Conservation (phyloP, 2,888 invertebrate species). For the Thelaira solivaga region DNA sequence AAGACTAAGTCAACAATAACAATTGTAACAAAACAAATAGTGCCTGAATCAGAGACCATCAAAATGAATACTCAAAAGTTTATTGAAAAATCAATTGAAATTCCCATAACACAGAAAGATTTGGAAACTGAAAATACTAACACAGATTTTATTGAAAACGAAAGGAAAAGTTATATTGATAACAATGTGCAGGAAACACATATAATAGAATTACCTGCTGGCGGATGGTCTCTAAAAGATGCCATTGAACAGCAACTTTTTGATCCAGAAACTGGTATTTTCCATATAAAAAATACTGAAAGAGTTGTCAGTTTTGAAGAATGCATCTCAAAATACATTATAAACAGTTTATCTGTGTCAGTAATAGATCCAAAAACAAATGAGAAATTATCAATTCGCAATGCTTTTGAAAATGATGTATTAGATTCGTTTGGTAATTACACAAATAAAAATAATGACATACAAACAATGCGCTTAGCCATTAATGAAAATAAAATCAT, state of each 20-base stretch:
- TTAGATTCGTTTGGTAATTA: conserved; percentile 89
- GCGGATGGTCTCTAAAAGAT: conserved; percentile 89
- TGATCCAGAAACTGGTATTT: conserved; percentile 89
- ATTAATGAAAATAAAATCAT: conserved; percentile 82
- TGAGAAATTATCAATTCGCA: conserved; percentile 82
- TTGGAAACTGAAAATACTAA: conserved; percentile 76
- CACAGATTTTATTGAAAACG: conserved; percentile 76
- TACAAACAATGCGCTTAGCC: conserved; percentile 83
- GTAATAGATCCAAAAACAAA: conserved; percentile 87
- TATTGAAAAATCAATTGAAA: conserved; percentile 74
- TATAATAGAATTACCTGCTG: conserved; percentile 87
- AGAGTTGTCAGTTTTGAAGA: conserved; percentile 90
- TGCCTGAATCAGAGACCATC: conserved; percentile 73
- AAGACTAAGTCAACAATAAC: conserved; percentile 79
- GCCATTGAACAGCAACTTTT: conserved; percentile 90
- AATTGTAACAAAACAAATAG: conserved; percentile 79
- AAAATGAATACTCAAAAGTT: conserved; percentile 72
- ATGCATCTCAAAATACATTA: conserved; percentile 89
- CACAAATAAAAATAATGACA: conserved; percentile 79
- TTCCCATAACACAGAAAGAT: conserved; percentile 72
- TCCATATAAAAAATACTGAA: conserved; percentile 92
- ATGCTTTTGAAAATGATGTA: conserved; percentile 87
- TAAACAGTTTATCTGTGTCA: conserved; percentile 88
- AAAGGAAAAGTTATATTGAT: conserved; percentile 77
- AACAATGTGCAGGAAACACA: conserved; percentile 80